phyloP scores from a whole-genome alignment of 2,888 invertebrate species.

The Sinhomidia bicolor region DNA sequence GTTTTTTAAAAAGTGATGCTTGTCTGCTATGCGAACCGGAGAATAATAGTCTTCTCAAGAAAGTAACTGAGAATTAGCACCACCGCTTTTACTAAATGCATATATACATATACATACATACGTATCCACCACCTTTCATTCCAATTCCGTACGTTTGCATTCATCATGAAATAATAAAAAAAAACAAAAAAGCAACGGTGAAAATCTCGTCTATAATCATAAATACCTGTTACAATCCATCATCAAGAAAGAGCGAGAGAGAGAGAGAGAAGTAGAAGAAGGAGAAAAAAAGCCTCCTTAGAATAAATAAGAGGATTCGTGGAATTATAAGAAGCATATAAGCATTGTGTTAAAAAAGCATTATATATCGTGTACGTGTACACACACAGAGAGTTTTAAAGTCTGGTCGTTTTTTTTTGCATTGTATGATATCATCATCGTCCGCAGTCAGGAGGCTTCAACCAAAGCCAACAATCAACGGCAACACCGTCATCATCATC shows the following conservation, averaged over 20 bases:
- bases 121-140: constrained; percentile 52
- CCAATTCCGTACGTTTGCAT: constrained; percentile 71
- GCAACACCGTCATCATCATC: constrained; percentile 63
- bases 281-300: constrained; percentile 67
- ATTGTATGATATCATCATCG: constrained; percentile 68
- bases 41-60: constrained; percentile 74
- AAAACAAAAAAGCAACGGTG: constrained; percentile 69
- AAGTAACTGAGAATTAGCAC: constrained; percentile 60
- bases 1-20: constrained; percentile 59
- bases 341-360: neutral
- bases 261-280: no score
- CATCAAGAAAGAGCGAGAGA: no score
- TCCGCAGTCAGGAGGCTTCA: constrained; percentile 30
- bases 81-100: neutral
- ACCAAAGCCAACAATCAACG: constrained; percentile 66
- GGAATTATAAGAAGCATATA: constrained; percentile 57
- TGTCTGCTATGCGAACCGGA: constrained; percentile 75
- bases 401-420: constrained; percentile 47
- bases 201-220: constrained; percentile 68
- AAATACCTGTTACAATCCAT: constrained; percentile 62
- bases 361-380: neutral
- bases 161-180: constrained; percentile 43
- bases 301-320: constrained; percentile 71
- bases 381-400: constrained; percentile 14
- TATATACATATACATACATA: neutral